phyloP scores from a whole-genome alignment of 1,140 invertebrate genomes.

The Trichonephila clavipes region DNA sequence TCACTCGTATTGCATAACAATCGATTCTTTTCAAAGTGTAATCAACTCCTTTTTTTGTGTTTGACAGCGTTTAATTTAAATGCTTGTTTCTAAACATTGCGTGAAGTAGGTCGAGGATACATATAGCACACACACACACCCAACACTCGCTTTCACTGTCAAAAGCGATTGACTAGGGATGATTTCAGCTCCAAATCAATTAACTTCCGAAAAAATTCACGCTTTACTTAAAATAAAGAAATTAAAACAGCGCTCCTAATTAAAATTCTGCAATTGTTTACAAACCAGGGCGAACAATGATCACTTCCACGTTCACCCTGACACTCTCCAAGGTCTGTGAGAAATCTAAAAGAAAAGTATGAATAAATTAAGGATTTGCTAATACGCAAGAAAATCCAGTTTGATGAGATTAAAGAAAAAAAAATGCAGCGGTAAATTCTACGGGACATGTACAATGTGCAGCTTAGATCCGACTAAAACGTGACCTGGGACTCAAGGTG shows the following conservation, averaged over 20 bases:
- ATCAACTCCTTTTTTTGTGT: not conserved
- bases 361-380: not conserved
- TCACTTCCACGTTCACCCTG: constrained; percentile 51
- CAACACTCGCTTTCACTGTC: not conserved
- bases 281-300: not conserved
- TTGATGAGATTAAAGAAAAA: not conserved
- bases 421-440: not conserved
- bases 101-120: not conserved
- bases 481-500: constrained; percentile 64
- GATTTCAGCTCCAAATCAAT: not conserved
- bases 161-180: not conserved
- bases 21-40: not conserved
- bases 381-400: constrained; percentile 24
- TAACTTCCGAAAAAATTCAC: not conserved
- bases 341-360: not conserved
- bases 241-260: not conserved
- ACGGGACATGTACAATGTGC: not conserved
- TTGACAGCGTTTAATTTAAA: not conserved
- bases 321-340: constrained; percentile 49
- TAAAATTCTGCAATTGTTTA: constrained; percentile 40
- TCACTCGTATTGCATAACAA: not conserved
- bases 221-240: not conserved
- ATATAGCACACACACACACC: not conserved
- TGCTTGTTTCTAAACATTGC: not conserved
- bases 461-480: constrained; percentile 7